phyloP scores from a whole-genome alignment of 2,797 vertebrate species.

The Falco rusticolus region DNA sequence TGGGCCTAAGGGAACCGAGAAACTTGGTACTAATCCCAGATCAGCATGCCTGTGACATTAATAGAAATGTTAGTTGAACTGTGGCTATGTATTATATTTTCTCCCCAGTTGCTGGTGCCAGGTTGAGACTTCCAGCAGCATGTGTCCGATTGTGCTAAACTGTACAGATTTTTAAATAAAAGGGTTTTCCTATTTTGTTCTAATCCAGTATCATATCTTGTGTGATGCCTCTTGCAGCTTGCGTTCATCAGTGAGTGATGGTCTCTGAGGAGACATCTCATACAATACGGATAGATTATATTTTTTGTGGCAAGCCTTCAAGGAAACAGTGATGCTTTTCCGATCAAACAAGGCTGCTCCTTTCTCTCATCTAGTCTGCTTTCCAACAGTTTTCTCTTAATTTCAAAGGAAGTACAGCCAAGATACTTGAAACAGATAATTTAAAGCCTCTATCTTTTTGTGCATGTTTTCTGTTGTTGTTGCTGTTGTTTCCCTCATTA shows the following conservation, averaged over 20 bases:
- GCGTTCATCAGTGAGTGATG: not conserved
- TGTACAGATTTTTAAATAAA: not conserved
- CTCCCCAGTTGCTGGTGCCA: not conserved
- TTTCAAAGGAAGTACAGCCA: slow-evolving; percentile 37
- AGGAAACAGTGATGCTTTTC: slow-evolving; percentile 20
- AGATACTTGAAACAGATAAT: slow-evolving; percentile 1
- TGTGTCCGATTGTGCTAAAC: not conserved
- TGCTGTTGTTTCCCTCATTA: slow-evolving; percentile 62
- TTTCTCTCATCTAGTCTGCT: not conserved
- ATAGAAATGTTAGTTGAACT: not conserved
- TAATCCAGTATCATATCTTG: rapidly evolving
- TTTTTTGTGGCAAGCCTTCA: slow-evolving; percentile 13
- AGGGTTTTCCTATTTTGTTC: not conserved
- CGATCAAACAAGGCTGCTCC: not conserved
- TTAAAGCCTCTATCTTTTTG: slow-evolving; percentile 22
- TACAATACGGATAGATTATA: not conserved
- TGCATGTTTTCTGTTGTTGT: slow-evolving; percentile 6
- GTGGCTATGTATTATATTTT: not conserved
- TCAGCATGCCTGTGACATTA: not conserved
- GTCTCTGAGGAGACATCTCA: not conserved
- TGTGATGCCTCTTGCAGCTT: not conserved
- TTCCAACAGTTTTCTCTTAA: slow-evolving; percentile 16
- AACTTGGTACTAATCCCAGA: rapidly evolving
- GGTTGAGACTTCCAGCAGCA: not conserved
- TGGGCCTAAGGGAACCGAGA: not conserved